Percentiles rank a stretch among this genome's conserved stretches.
Conservation (phyloP, 2,113 vertebrate species). For the Lamprotornis superbus region DNA sequence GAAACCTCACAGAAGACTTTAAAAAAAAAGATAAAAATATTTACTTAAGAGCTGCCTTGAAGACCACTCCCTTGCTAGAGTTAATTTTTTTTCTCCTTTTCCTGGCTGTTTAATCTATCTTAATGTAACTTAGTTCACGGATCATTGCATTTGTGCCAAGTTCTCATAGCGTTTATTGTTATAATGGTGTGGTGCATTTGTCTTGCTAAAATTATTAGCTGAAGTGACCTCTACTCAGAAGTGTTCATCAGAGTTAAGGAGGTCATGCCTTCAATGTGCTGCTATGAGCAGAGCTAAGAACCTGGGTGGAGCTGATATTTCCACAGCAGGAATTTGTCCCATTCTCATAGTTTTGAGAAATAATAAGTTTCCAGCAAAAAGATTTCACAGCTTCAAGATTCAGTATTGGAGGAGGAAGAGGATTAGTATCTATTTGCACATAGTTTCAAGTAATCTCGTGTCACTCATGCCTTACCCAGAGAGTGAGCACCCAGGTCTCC, state of each 20-base stretch:
- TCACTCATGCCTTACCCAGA: neutral
- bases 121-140: neutral
- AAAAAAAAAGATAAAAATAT: neutral
- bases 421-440: neutral
- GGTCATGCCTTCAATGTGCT: neutral
- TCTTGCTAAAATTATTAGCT: neutral
- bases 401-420: neutral
- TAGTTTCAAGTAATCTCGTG: neutral
- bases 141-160: neutral
- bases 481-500: neutral
- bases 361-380: neutral
- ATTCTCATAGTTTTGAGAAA: neutral
- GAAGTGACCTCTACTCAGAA: neutral
- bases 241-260: neutral
- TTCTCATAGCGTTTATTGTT: neutral
- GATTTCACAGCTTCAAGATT: neutral
- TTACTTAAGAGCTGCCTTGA: slow-evolving; percentile 30
- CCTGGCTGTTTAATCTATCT: neutral
- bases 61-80: neutral
- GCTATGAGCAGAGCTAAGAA: neutral
- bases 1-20: neutral
- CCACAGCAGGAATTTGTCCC: neutral
- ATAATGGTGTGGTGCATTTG: neutral
- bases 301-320: neutral
- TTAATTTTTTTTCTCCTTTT: slow-evolving; percentile 2